phyloP scores from a whole-genome alignment of 1,140 invertebrate species.

The Cataglyphis hispanica region DNA sequence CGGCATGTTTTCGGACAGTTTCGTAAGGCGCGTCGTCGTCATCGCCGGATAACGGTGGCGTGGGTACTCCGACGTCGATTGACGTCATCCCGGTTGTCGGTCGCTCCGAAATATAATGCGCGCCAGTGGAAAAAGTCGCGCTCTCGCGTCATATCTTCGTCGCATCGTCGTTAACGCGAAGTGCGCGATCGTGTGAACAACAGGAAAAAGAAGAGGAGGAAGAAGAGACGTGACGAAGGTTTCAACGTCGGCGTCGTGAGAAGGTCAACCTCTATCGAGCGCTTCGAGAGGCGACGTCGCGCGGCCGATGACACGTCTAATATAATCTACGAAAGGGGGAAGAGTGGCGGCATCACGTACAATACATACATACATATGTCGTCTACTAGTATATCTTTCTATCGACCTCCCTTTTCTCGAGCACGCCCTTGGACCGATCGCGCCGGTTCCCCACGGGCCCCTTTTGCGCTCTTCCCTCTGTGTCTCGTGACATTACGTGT shows the following conservation, averaged over 20 bases:
- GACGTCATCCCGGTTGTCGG: not conserved
- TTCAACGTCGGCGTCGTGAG: not conserved
- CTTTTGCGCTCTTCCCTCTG: not conserved
- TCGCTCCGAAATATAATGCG: conserved; percentile 19
- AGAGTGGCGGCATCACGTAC: too few species aligned
- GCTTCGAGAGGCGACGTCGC: not conserved
- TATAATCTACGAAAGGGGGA: conserved; percentile 6
- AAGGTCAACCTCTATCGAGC: conserved; percentile 48
- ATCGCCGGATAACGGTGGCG: not conserved
- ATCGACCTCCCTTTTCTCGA: conserved; percentile 7
- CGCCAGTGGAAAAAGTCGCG: not conserved
- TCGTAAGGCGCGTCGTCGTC: conserved; percentile 16
- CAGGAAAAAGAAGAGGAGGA: not conserved
- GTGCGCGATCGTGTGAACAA: conserved; percentile 14
- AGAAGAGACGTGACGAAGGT: not conserved
- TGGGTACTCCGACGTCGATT: not conserved
- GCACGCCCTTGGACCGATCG: conserved; percentile 1
- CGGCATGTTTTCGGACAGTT: conserved; percentile 46
- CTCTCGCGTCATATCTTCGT: conserved; percentile 1
- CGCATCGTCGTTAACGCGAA: conserved; percentile 4
- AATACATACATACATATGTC: not conserved
- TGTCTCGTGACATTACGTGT: not conserved
- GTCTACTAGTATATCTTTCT: not conserved
- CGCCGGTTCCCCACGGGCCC: not conserved
- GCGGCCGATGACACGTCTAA: conserved; percentile 25